phyloP scores from a whole-genome alignment of 2,888 invertebrate genomes.

The Cotesia congregata region DNA sequence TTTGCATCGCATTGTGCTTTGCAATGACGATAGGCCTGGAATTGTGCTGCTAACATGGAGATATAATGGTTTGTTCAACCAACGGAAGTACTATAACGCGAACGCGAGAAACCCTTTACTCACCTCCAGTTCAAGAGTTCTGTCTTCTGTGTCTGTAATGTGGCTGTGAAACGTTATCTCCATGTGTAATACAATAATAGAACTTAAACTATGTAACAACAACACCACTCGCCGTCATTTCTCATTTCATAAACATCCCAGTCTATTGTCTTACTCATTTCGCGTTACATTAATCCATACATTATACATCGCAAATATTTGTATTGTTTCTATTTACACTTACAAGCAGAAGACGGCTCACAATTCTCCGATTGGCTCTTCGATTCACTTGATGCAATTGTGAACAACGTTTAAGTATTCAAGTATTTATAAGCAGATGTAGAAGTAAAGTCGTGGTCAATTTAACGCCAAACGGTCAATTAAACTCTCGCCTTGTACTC shows the following conservation, averaged over 20 bases:
- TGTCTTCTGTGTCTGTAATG: background rate
- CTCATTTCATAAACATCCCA: background rate
- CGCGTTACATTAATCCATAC: background rate
- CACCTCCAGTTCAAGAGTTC: background rate
- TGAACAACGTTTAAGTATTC: background rate
- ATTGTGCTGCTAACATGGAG: constrained; percentile 18
- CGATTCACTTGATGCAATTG: constrained; percentile 18
- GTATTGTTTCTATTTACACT: background rate
- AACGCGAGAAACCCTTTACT: background rate
- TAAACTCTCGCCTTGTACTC: constrained; percentile 28
- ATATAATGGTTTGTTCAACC: constrained; percentile 27
- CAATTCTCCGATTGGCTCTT: background rate
- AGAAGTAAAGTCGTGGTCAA: background rate
- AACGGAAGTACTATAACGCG: constrained; percentile 38
- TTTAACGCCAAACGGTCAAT: constrained; percentile 31
- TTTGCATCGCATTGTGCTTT: constrained; percentile 7
- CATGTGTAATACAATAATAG: background rate
- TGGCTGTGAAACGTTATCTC: constrained; percentile 3
- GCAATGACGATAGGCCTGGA: constrained; percentile 17
- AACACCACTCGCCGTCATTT: background rate
- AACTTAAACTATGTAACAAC: background rate
- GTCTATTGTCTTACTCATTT: constrained; percentile 4
- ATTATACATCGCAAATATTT: background rate
- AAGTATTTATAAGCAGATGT: background rate
- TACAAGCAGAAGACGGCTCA: background rate